These are phyloP conservation scores for Coracias cyanogaster DNA, from an alignment of 2,797 vertebrate genomes.

Conservation along the genomic window DNA sequence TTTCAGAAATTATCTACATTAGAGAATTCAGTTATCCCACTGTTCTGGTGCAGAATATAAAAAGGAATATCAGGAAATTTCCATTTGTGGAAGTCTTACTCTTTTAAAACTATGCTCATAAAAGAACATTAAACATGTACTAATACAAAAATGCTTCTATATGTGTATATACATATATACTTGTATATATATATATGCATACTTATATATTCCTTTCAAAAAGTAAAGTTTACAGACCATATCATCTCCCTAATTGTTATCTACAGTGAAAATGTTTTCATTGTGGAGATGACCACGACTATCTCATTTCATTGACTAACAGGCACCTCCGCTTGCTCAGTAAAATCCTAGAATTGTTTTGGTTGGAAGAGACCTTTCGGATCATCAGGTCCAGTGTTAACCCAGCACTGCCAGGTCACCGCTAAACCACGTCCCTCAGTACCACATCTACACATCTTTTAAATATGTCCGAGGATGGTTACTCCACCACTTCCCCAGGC, in stretches of 20 bases:
- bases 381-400: not conserved
- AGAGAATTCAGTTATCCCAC: constrained; percentile 3
- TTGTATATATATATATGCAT: not conserved
- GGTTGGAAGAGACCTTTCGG: not conserved
- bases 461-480: too few species aligned
- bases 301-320: not conserved
- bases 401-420: not conserved
- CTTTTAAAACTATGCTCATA: not conserved
- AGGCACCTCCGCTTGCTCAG: not conserved
- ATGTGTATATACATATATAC: rapidly evolving
- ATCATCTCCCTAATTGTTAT: not conserved
- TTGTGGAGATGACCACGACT: not conserved
- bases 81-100: not conserved
- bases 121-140: not conserved
- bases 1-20: constrained; percentile 30
- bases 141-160: not conserved
- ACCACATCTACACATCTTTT: too few species aligned
- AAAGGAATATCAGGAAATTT: not conserved
- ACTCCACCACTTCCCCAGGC: not conserved
- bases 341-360: not conserved
- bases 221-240: not conserved
- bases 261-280: not conserved
- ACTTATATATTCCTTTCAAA: not conserved
- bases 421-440: not conserved
- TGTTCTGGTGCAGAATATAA: not conserved